phyloP scores from a whole-genome alignment of 2,113 vertebrate genomes.

The Rhynchomys soricoides region DNA sequence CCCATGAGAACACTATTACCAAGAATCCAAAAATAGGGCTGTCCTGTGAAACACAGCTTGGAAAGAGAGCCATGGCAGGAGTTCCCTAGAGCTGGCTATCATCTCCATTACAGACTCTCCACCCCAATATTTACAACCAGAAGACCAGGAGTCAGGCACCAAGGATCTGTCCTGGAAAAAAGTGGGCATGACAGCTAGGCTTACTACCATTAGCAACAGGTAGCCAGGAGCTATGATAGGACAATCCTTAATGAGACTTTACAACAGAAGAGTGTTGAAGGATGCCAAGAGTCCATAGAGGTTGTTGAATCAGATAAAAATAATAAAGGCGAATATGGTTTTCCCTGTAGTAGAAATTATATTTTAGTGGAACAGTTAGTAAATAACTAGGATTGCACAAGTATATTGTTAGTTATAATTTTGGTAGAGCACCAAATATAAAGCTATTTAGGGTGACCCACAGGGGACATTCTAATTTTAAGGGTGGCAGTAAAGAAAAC shows the following conservation, averaged over 20 bases:
- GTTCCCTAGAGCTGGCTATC: neutral
- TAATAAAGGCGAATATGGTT: neutral
- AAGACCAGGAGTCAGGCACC: conserved; percentile 32
- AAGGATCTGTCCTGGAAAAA: neutral
- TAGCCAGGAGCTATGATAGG: neutral
- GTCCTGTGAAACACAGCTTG: neutral
- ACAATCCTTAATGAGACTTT: neutral
- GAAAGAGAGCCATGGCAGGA: neutral
- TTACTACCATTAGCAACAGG: conserved; percentile 5
- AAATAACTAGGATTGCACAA: neutral
- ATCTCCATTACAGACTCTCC: neutral
- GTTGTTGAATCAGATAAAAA: neutral
- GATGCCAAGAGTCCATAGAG: neutral
- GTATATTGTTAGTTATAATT: neutral
- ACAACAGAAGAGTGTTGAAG: neutral
- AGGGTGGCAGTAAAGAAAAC: neutral
- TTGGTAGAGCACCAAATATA: neutral
- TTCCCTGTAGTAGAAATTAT: neutral
- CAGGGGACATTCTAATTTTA: neutral
- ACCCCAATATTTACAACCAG: neutral
- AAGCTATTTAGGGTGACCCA: neutral
- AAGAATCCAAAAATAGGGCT: neutral
- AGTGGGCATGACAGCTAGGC: neutral
- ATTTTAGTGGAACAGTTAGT: neutral
- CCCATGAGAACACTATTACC: neutral